Conservation (phyloP, 1,140 invertebrate species). For the Calycopis cecrops region DNA sequence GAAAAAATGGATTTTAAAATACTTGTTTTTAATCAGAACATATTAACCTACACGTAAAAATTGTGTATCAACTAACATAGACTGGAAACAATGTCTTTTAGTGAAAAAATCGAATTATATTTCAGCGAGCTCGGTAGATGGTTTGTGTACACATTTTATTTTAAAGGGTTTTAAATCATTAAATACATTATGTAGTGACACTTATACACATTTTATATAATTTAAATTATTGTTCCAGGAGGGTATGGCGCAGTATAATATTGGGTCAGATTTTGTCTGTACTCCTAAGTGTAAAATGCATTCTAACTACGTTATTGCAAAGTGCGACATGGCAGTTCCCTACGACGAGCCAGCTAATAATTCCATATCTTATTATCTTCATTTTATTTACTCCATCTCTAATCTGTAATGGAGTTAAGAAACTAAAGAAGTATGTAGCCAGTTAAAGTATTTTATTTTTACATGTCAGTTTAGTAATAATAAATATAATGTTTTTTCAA, state of each 20-base stretch:
- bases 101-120: slow-evolving; percentile 76
- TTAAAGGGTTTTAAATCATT: slow-evolving; percentile 5
- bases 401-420: slow-evolving; percentile 81
- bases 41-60: not conserved
- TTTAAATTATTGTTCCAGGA: slow-evolving; percentile 70
- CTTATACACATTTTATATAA: not conserved
- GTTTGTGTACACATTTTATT: slow-evolving; percentile 14
- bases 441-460: not conserved
- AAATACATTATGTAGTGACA: not conserved
- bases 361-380: slow-evolving; percentile 87
- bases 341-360: slow-evolving; percentile 86
- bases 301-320: slow-evolving; percentile 84
- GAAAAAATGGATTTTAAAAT: not conserved
- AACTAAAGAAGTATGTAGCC: slow-evolving; percentile 79
- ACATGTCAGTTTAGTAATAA: not conserved
- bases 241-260: slow-evolving; percentile 84
- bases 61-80: not conserved
- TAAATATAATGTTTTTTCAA: slow-evolving; percentile 74
- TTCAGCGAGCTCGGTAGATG: slow-evolving; percentile 16
- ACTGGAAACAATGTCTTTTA: slow-evolving; percentile 63
- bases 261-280: slow-evolving; percentile 86
- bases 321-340: slow-evolving; percentile 80
- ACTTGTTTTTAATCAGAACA: not conserved
- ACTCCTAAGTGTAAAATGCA: slow-evolving; percentile 84
- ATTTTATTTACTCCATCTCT: slow-evolving; percentile 85